Percentiles rank a stretch among this genome's conserved stretches.
Evolutionary conservation across 1,140 invertebrate genomes (phyloP).

Genomic region (Scaptomyza hsui): DNA sequence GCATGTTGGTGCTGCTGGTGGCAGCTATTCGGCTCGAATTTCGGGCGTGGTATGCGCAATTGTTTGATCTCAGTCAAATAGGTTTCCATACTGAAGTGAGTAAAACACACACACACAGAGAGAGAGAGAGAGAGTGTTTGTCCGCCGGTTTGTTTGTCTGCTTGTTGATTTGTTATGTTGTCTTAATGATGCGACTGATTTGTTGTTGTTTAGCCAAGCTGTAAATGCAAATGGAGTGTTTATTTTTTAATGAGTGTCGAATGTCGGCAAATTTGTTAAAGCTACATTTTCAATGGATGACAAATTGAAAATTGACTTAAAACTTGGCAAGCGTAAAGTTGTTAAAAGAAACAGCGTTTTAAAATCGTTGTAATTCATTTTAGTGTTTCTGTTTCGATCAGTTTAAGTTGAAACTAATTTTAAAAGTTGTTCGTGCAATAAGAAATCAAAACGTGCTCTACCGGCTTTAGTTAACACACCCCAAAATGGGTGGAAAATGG

Average conservation of each 20-base stretch:
- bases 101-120: not conserved
- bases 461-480: not conserved
- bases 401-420: not conserved
- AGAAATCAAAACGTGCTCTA: not conserved
- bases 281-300: conserved; percentile 1
- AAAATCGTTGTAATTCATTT: too few relatives aligned
- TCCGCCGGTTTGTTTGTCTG: conserved; percentile 52
- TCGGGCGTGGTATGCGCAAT: conserved; percentile 92
- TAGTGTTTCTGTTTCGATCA: too few relatives aligned
- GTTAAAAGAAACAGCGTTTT: too few relatives aligned
- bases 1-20: conserved; percentile 85
- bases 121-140: not conserved
- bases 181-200: conserved; percentile 64
- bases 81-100: conserved; percentile 87
- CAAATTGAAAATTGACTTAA: conserved; percentile 4
- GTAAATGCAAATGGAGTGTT: conserved; percentile 60
- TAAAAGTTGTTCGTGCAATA: not conserved
- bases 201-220: conserved; percentile 72
- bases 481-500: not conserved
- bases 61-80: conserved; percentile 92
- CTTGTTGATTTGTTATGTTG: conserved; percentile 69
- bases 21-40: conserved; percentile 90
- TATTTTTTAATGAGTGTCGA: conserved; percentile 28
- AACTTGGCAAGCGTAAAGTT: not conserved
- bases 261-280: conserved; percentile 29